These are phyloP conservation scores for Aegotheles bennettii DNA, from an alignment of 2,113 vertebrate species.

Conservation along the genomic window DNA sequence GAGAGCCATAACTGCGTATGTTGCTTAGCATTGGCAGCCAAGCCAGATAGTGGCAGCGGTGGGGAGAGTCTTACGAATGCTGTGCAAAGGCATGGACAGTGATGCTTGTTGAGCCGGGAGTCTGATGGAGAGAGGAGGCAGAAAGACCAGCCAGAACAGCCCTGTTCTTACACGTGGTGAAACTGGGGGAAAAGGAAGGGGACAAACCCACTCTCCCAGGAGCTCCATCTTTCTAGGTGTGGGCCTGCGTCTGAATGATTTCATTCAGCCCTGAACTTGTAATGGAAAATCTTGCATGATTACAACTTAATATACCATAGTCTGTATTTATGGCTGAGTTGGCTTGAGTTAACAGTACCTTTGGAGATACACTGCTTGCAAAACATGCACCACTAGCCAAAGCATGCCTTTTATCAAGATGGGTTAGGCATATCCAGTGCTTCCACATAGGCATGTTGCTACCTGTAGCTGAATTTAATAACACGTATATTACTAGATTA, in stretches of 20 bases:
- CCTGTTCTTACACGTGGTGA: fast-evolving
- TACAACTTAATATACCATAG: neutral
- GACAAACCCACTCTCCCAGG: neutral
- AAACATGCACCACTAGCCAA: constrained; percentile 36
- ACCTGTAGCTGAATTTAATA: constrained; percentile 52
- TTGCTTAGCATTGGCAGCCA: neutral
- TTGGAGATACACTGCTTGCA: constrained; percentile 36
- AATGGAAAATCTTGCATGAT: constrained; percentile 33
- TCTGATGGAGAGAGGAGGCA: neutral
- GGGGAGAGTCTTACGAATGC: fast-evolving
- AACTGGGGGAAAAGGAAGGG: neutral
- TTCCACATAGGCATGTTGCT: constrained; percentile 16
- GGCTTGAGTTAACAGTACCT: constrained; percentile 38
- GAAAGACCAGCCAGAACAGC: neutral
- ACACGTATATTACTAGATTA: neutral
- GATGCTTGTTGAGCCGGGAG: fast-evolving
- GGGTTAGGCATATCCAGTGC: constrained; percentile 33
- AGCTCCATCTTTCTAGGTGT: neutral
- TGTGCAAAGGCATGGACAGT: fast-evolving
- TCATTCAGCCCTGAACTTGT: neutral
- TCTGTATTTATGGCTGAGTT: constrained; percentile 19
- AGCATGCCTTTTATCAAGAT: constrained; percentile 54
- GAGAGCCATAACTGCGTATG: fast-evolving
- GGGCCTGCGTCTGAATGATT: neutral
- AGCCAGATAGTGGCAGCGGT: neutral